phyloP scores from a whole-genome alignment of 2,797 vertebrate genomes.

The Tadarida brasiliensis region DNA sequence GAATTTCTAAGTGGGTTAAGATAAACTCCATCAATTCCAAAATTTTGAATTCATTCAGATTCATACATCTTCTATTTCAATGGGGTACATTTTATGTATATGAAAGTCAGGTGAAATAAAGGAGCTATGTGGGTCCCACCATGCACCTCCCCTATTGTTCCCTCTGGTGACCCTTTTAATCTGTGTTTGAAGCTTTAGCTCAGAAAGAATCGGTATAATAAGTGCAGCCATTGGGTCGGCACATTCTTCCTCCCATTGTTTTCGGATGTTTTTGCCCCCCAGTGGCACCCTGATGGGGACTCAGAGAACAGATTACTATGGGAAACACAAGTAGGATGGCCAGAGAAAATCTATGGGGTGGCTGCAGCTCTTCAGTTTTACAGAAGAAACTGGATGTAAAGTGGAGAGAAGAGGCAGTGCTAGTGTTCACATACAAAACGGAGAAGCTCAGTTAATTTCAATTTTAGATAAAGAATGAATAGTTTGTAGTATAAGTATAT shows the following conservation, averaged over 20 bases:
- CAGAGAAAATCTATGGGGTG: neutral
- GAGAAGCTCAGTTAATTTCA: neutral
- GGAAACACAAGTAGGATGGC: neutral
- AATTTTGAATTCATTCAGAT: neutral
- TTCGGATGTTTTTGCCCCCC: neutral
- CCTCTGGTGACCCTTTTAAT: neutral
- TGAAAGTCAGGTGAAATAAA: conserved; percentile 19
- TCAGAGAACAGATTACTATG: neutral
- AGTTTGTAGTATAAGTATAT: neutral
- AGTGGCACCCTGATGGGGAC: neutral
- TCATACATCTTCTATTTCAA: neutral
- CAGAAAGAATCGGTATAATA: neutral
- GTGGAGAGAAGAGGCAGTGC: neutral
- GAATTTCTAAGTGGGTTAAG: neutral
- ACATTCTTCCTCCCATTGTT: neutral
- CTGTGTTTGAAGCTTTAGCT: neutral
- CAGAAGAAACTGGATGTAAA: neutral
- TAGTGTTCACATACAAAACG: neutral
- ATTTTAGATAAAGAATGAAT: neutral
- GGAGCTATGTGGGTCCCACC: neutral
- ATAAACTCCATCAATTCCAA: neutral
- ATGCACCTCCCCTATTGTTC: accelerated
- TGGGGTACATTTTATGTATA: neutral
- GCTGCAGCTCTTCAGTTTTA: neutral
- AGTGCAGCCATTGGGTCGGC: neutral